Evolutionary conservation across 2,888 invertebrate genomes (phyloP), one percentile per base, ranked within the genome.

Genomic region (Lathronympha strigana): DNA sequence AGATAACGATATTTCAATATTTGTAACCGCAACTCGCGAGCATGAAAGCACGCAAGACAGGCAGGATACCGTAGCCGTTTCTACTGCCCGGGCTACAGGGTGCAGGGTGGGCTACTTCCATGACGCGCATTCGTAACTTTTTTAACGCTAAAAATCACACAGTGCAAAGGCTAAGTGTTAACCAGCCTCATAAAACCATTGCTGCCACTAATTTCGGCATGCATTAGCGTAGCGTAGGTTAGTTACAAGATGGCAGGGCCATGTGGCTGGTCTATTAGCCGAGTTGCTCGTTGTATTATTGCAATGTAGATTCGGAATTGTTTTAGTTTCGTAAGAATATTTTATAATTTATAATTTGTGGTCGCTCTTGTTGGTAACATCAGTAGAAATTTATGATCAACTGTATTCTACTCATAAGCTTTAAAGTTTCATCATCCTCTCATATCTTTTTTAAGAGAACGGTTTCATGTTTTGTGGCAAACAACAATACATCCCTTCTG

Each of bases 181-280:
- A 28, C 21, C 21, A 53, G 77, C 76, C 77, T 83, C 84, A 80
- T 89, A 87, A 89, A 89, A 90, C 81, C 83, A 86, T 90, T 86
- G 88, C 80, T 79, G 80, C 78, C 75, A 76, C 83, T 90, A 90
- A 91, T 90, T 89, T 81, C 73, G 75, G 72, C 43, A 75, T 81
- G 84, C 89, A 90, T 90, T 90, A 90, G 84, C 80, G 84, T 90
- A 90, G 84, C 80, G 84, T 80, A 86, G 57, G 87, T 86, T 82
- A 77, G 79, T 90, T 90, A 83, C 85, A 84, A 76, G 72, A 75
- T 76, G 75, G 72, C 68, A 69, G 62, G 69, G 71, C 69, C 71
- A 73, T 63, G 57, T 63, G 63, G 50, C 33, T 13, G 38, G 47
- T 40, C 36, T 38, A 62, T 31, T 23, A 54, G 51, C 43, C 21